Evolutionary conservation across 2,797 vertebrate genomes (phyloP).

Genomic region (Emys orbicularis): DNA sequence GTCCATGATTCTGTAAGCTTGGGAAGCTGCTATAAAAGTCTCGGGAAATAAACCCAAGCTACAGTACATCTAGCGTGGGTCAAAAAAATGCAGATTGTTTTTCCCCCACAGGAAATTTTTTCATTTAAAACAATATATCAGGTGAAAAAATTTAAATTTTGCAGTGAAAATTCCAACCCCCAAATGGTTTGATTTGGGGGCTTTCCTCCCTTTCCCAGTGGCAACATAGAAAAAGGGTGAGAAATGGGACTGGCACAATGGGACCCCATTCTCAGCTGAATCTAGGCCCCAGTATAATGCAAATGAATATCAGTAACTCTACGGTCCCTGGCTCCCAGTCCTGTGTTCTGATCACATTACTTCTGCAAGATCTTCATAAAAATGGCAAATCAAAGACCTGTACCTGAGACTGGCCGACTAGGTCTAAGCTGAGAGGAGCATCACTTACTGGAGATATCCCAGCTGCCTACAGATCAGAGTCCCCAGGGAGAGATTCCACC

Average conservation of each 20-base stretch:
- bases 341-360: not conserved
- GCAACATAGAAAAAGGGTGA: not conserved
- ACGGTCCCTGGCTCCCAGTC: not conserved
- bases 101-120: not conserved
- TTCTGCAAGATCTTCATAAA: not conserved
- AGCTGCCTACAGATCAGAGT: conserved; percentile 87
- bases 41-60: not conserved
- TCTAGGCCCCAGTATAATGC: not conserved
- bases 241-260: not conserved
- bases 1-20: no score
- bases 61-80: not conserved
- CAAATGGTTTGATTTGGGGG: not conserved
- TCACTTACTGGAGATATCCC: conserved; percentile 86
- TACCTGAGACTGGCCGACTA: not conserved
- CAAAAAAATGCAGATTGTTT: not conserved
- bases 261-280: not conserved
- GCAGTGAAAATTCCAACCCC: not conserved
- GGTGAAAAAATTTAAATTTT: not conserved
- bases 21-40: not conserved
- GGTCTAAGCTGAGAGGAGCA: not conserved
- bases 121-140: not conserved
- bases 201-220: not conserved
- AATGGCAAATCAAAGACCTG: not conserved
- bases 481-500: conserved; percentile 87
- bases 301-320: not conserved